Evolutionary conservation across 2,113 vertebrate species (phyloP).

Genomic region (Grammomys dolichurus): DNA sequence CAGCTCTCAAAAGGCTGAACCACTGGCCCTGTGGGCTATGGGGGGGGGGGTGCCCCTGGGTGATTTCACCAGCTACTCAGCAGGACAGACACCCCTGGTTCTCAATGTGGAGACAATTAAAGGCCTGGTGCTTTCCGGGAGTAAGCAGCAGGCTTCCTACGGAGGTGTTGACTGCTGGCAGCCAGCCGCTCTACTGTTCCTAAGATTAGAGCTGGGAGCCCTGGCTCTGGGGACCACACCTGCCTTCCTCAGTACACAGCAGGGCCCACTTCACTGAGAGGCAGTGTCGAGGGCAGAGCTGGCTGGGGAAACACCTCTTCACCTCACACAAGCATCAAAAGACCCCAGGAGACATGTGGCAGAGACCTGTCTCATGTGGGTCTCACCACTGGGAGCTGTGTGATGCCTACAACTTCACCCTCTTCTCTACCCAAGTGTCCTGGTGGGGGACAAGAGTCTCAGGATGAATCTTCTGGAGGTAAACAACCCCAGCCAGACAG

Average conservation of each 20-base stretch:
- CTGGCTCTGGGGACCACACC: conserved; percentile 15
- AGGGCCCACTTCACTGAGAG: background rate
- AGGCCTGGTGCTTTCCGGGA: background rate
- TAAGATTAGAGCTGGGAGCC: background rate
- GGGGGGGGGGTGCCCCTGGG: background rate
- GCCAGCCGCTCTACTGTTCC: conserved; percentile 23
- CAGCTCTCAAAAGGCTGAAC: conserved; percentile 49
- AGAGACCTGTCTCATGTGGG: background rate
- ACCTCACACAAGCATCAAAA: too few species aligned
- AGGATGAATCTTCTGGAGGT: background rate
- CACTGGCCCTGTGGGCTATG: rapidly evolving
- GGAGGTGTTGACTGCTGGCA: conserved; percentile 58
- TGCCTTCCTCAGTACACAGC: background rate
- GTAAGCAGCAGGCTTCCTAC: background rate
- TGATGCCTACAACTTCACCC: background rate
- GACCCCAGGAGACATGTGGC: background rate
- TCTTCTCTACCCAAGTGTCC: background rate
- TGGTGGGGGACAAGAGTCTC: background rate
- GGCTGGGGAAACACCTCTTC: background rate
- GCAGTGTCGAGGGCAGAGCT: too few species aligned
- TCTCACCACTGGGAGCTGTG: background rate
- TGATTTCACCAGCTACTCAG: conserved; percentile 24
- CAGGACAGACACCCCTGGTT: conserved; percentile 32
- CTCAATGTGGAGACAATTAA: conserved; percentile 71
- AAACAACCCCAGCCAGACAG: background rate